A percentile compares a stretch with the other conserved stretches of the same genome.
Evolutionary conservation across 92 coral and sea anemone species (phyloP).

Genomic region (Phenganax marumi): DNA sequence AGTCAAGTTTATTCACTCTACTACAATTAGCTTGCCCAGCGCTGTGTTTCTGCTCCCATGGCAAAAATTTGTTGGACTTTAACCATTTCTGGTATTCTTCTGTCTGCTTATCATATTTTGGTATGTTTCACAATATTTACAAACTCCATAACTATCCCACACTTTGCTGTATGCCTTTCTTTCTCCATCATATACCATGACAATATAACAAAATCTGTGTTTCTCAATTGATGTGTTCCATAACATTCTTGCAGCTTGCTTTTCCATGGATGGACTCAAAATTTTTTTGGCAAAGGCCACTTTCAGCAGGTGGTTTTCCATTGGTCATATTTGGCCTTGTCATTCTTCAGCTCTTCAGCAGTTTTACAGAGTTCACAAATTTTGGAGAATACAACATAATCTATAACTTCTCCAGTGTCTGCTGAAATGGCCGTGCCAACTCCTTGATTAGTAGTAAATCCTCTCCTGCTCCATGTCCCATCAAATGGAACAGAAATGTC

Average conservation of each 20-base stretch:
- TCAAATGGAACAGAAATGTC: constrained; percentile 47
- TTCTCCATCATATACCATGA: constrained; percentile 1
- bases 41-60: background rate
- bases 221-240: background rate
- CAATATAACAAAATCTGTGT: background rate
- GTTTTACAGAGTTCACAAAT: constrained; percentile 47
- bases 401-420: constrained; percentile 44
- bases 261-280: too few species aligned
- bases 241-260: background rate
- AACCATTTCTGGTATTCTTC: background rate
- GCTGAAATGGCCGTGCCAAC: constrained; percentile 46
- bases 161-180: background rate
- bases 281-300: constrained; percentile 11
- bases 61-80: background rate
- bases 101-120: background rate
- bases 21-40: background rate
- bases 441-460: constrained; percentile 49
- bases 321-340: constrained; percentile 32
- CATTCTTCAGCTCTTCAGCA: constrained; percentile 29
- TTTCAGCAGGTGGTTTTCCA: constrained; percentile 40
- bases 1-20: background rate
- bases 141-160: background rate
- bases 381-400: constrained; percentile 48
- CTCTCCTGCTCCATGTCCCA: constrained; percentile 50
- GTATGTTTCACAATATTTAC: background rate